Percentiles rank a stretch among this genome's conserved stretches.
Conservation (phyloP, 2,113 vertebrate species). For the Corythoichthys intestinalis region DNA sequence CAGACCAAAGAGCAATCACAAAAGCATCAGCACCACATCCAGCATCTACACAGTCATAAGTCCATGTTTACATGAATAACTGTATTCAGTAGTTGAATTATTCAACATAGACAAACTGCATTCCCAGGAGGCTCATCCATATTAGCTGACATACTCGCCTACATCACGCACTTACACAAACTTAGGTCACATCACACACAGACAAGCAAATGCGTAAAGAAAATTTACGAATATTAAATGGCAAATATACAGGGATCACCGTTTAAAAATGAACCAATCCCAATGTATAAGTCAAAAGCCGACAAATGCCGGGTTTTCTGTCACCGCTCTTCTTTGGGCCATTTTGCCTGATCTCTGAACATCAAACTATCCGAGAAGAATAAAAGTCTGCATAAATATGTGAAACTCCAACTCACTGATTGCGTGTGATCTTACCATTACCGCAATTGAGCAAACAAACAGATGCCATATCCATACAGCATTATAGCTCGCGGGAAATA, state of each 20-base stretch:
- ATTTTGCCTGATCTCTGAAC: not conserved
- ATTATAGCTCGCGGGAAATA: slow-evolving; percentile 31
- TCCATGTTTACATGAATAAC: not conserved
- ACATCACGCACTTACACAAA: not conserved
- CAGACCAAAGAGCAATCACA: not conserved
- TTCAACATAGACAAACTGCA: not conserved
- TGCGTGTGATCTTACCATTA: slow-evolving; percentile 22
- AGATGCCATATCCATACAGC: slow-evolving; percentile 10
- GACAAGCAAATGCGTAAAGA: too few relatives aligned
- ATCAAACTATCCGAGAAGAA: not conserved
- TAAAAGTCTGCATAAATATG: not conserved
- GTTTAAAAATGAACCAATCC: not conserved
- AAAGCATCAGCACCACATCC: not conserved
- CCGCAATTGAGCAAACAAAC: slow-evolving; percentile 33
- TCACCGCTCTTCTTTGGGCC: not conserved
- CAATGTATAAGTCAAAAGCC: not conserved
- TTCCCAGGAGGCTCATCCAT: too few relatives aligned
- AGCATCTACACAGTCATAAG: not conserved
- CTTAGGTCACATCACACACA: too few relatives aligned
- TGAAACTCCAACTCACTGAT: not conserved
- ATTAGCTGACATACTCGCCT: too few relatives aligned
- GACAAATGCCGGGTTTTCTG: not conserved
- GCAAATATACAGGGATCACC: too few relatives aligned
- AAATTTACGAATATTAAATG: too few relatives aligned
- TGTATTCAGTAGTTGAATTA: not conserved